Conservation (phyloP, 1,140 invertebrate genomes). For the Hyles euphorbiae region DNA sequence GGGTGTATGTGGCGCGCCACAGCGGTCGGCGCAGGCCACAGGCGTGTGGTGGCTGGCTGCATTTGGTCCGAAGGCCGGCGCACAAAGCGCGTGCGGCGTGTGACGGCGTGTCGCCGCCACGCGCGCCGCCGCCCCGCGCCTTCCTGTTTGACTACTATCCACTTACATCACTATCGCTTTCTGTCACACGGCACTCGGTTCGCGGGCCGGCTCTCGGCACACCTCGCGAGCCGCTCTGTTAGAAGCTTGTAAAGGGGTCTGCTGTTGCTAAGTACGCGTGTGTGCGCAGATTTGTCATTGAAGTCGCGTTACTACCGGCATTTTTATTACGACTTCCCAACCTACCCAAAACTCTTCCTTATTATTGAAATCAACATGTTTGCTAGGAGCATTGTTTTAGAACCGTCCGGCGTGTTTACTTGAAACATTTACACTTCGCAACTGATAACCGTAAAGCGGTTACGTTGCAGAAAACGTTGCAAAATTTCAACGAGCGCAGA, state of each 20-base stretch:
- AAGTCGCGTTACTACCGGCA: conserved; percentile 51
- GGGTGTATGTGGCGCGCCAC: conserved; percentile 49
- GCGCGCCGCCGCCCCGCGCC: conserved; percentile 64
- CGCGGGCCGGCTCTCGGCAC: too few species aligned
- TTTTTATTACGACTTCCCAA: conserved; percentile 50
- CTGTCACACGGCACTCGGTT: conserved; percentile 57
- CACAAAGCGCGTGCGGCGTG: conserved; percentile 64
- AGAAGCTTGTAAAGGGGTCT: conserved; percentile 67
- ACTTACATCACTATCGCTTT: conserved; percentile 73
- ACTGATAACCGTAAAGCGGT: background rate
- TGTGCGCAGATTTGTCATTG: conserved; percentile 46
- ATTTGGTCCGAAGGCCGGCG: conserved; percentile 66
- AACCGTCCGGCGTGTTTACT: conserved; percentile 26
- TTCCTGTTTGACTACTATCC: conserved; percentile 74
- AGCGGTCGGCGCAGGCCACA: conserved; percentile 19
- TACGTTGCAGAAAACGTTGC: conserved; percentile 23
- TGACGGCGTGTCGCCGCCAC: conserved; percentile 42
- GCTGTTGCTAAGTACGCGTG: conserved; percentile 59
- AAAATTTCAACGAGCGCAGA: conserved; percentile 39
- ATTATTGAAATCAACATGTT: conserved; percentile 35
- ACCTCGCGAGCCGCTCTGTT: conserved; percentile 30
- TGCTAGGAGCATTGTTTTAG: conserved; percentile 19
- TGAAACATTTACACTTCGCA: conserved; percentile 30
- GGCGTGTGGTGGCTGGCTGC: conserved; percentile 38
- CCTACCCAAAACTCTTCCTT: conserved; percentile 50